Base-by-base conservation (phyloP, 2,888 invertebrate genomes). In the Callinectes sapidus region DNA sequence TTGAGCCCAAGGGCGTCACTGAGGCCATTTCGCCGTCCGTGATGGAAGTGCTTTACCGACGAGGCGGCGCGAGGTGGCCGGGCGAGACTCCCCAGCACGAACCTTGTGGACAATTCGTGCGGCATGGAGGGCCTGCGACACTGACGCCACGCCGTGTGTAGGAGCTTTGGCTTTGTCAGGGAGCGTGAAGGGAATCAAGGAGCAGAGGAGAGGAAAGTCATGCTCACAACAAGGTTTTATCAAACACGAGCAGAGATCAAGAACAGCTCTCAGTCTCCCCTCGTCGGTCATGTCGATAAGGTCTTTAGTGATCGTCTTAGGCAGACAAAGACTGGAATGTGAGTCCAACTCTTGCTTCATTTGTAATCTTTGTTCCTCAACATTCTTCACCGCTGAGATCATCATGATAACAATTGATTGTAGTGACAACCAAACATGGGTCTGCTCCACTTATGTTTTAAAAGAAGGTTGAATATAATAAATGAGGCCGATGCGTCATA, bases 1-100 rank as follows among this genome's bases (percentile, higher is more conserved):
- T 91, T 87, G 91, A 91, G 87, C 66, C 87, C 91, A 91, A 91
- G 91, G 91, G 91, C 91, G 87, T 91, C 48, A 48, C 87, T 91
- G 91, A n/a, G 14, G 87, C 39, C 39, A 66, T 66, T 8, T 81
- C 81, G 23, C 5, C 16, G 81, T 32, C 35, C 81, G 81, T 81
- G 81, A 71, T 1, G 81, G 35, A 81, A 35, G 81, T 35, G 81
- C 35, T 81, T 32, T 35, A 81, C 81, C 16, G 14, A 28, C 14
- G 55, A 88, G 28, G 88, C n/a, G 88, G 88, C 32, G 55, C 8
- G 61, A 61, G 28, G 28, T n/a, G 28, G n/a, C 48, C 32, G 35
- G 18, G 87, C 42, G 28, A 71, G 71, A 71, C 6, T 18, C 23
- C 6, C 23, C 71, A 71, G 28, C 10, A 71, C 10, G n/a, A n/a